Base-by-base conservation (phyloP, 2,888 invertebrate species). In the Apotomis capreana region DNA sequence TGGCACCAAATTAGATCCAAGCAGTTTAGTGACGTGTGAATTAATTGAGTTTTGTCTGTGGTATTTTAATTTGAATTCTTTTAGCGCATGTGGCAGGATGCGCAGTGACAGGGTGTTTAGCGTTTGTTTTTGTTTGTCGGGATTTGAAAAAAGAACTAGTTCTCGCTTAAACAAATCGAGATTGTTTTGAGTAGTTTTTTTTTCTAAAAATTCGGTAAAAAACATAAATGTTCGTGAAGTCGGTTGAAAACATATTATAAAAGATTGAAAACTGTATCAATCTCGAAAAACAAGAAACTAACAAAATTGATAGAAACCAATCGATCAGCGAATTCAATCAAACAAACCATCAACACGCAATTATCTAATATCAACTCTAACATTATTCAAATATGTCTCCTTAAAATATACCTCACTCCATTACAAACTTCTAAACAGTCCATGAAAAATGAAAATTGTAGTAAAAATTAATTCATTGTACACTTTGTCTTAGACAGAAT, bases 1-100 rank as follows among this genome's bases (percentile, higher is more conserved):
- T 84, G 83, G 84, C 83, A 82, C 86, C 78, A 83, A 87, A 88
- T 89, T 87, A 89, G 86, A 83, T 83, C 79, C 79, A 82, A 82
- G 76, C 78, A 70, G 76, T 75, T 70, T 76, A 44, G 40, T 79
- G 85, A 84, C 84, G 80, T 79, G 75, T 74, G 80, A 79, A 74
- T 71, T 76, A 69, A 75, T 75, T 68, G 74, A 54, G 15, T 68
- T 62, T 72, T 74, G 70, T 60, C 62, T 69, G 58, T 52, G 77
- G 80, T 78, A 84, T 84, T 79, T 81, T 82, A 82, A 84, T 84
- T 83, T 79, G 77, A 80, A 83, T 83, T 82, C 81, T 79, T 68
- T 68, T 74, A 62, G 77, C 77, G 75, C 75, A 71, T 73, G 60
- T 64, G 74, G 73, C 68, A 68, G 58, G 67, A 69, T 64, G 65